Percentiles rank a stretch among this genome's conserved stretches.
Conservation (phyloP, 2,888 invertebrate species). For the Mythimna ferrago region DNA sequence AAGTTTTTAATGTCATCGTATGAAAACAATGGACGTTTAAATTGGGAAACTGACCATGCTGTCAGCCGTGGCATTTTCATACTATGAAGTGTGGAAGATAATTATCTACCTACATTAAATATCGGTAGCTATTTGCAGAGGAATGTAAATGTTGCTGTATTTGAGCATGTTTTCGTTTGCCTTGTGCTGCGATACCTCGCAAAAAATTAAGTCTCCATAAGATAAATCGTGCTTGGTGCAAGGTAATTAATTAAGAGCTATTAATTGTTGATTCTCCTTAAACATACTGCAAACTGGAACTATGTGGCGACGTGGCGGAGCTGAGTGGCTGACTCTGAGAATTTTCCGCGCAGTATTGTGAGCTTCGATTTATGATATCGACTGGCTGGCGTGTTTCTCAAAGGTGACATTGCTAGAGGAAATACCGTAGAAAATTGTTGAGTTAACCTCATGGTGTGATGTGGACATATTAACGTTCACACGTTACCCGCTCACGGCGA, state of each 20-base stretch:
- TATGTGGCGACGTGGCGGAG: slow-evolving; percentile 32
- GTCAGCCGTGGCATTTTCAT: slow-evolving; percentile 52
- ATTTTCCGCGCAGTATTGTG: slow-evolving; percentile 46
- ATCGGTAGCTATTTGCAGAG: slow-evolving; percentile 57
- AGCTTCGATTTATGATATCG: slow-evolving; percentile 57
- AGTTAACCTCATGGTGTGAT: slow-evolving; percentile 30
- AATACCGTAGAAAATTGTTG: slow-evolving; percentile 28
- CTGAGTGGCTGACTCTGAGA: slow-evolving; percentile 49
- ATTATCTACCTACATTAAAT: slow-evolving; percentile 59
- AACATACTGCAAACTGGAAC: slow-evolving; percentile 67
- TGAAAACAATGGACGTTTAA: slow-evolving; percentile 37
- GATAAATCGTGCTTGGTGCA: slow-evolving; percentile 71
- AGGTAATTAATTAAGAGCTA: slow-evolving; percentile 84
- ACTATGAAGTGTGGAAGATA: slow-evolving; percentile 54
- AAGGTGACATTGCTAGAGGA: slow-evolving; percentile 29
- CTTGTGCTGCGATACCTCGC: slow-evolving; percentile 57
- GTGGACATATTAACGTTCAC: slow-evolving; percentile 41
- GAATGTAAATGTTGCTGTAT: slow-evolving; percentile 70
- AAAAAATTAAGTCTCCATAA: slow-evolving; percentile 73
- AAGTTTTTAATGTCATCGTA: slow-evolving; percentile 20
- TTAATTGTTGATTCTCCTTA: slow-evolving; percentile 81
- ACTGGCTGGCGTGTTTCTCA: slow-evolving; percentile 37
- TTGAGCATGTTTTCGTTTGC: slow-evolving; percentile 69
- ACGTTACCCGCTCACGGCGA: slow-evolving; percentile 30
- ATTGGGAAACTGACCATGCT: slow-evolving; percentile 39